Evolutionary conservation across 2,113 vertebrate species (phyloP).

Genomic region (Garra rufa): DNA sequence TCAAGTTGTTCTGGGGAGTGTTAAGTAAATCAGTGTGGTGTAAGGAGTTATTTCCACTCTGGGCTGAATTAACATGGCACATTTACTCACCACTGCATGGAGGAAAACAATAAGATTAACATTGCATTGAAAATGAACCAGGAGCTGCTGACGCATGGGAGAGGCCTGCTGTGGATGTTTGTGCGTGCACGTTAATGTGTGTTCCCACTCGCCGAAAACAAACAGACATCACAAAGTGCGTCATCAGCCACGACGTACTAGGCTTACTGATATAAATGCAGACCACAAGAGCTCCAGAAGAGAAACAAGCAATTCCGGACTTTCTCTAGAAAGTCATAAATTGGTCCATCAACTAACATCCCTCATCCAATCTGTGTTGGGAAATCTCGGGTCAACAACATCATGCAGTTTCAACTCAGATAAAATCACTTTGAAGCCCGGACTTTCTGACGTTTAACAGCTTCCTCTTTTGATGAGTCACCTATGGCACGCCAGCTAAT

Average conservation of each 20-base stretch:
- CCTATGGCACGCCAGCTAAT: conserved; percentile 42
- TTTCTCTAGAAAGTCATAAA: neutral
- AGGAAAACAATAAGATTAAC: conserved; percentile 38
- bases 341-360: neutral
- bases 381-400: neutral
- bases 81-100: conserved; percentile 27
- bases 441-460: conserved; percentile 15
- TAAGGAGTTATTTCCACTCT: conserved; percentile 41
- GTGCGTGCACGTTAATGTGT: conserved; percentile 46
- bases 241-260: conserved; percentile 57
- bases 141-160: conserved; percentile 6
- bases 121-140: conserved; percentile 12
- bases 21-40: conserved; percentile 38
- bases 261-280: conserved; percentile 26
- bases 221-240: conserved; percentile 64
- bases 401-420: neutral
- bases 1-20: conserved; percentile 38
- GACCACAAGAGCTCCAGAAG: neutral
- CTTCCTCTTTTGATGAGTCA: conserved; percentile 53
- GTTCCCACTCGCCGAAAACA: conserved; percentile 61
- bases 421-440: neutral
- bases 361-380: neutral
- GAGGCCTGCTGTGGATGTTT: conserved; percentile 30
- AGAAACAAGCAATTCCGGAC: neutral
- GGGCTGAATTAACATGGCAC: conserved; percentile 31